These are phyloP conservation scores for Lanius collurio DNA, from an alignment of 2,113 vertebrate genomes.

Conservation along the genomic window DNA sequence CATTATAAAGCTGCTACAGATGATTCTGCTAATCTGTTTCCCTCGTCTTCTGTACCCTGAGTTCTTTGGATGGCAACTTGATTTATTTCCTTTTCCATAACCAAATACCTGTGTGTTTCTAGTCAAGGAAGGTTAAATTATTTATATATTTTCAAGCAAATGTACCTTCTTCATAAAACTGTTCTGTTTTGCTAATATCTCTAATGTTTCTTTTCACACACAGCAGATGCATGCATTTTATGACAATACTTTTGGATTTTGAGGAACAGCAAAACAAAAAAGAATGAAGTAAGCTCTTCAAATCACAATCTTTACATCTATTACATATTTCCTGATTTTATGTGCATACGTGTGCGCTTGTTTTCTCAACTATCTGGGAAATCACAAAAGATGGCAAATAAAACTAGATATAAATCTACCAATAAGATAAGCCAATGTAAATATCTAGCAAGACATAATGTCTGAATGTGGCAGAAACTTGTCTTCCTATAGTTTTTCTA, in stretches of 20 bases:
- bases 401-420: not conserved
- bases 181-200: not conserved
- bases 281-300: not conserved
- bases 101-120: not conserved
- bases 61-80: not conserved
- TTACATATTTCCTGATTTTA: not conserved
- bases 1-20: not conserved
- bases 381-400: not conserved
- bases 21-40: not conserved
- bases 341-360: accelerated
- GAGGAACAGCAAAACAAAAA: not conserved
- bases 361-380: not conserved
- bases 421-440: not conserved
- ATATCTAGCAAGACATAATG: not conserved
- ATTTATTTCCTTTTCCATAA: not conserved
- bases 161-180: not conserved
- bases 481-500: not conserved
- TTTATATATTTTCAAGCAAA: not conserved
- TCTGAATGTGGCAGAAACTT: not conserved
- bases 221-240: not conserved
- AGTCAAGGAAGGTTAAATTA: not conserved
- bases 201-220: not conserved
- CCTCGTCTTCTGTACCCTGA: not conserved
- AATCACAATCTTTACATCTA: not conserved
- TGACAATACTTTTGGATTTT: not conserved